Conservation (phyloP, 2,113 vertebrate species). For the Catagonus wagneri region DNA sequence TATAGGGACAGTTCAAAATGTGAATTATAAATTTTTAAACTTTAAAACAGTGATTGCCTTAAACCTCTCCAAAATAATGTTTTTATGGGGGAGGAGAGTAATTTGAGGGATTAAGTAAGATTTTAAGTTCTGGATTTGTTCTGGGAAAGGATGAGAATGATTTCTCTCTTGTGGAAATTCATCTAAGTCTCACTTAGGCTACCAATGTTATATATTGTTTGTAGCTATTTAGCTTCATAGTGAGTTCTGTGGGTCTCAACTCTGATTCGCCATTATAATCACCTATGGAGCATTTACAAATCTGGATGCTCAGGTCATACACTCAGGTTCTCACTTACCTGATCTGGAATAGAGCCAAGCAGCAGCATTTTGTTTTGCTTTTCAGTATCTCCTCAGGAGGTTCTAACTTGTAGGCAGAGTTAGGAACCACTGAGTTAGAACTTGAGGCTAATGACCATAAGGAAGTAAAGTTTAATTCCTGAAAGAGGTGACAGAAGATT, state of each 20-base stretch:
- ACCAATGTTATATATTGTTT: not conserved
- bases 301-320: not conserved
- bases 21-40: not conserved
- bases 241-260: not conserved
- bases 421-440: not conserved
- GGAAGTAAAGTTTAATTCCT: not conserved
- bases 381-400: not conserved
- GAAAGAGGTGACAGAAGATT: not conserved
- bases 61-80: not conserved
- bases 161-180: not conserved
- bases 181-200: not conserved
- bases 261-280: not conserved
- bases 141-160: not conserved
- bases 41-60: not conserved
- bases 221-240: not conserved
- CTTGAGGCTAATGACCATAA: not conserved
- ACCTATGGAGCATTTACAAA: not conserved
- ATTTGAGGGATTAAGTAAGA: not conserved
- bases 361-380: constrained; percentile 2
- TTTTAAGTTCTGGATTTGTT: not conserved
- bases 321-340: not conserved
- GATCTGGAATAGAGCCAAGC: not conserved
- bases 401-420: not conserved
- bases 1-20: not conserved
- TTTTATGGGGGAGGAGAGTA: not conserved